phyloP scores from a whole-genome alignment of 53 echinoderm and acorn worm genomes.

The Stichopus horrens region DNA sequence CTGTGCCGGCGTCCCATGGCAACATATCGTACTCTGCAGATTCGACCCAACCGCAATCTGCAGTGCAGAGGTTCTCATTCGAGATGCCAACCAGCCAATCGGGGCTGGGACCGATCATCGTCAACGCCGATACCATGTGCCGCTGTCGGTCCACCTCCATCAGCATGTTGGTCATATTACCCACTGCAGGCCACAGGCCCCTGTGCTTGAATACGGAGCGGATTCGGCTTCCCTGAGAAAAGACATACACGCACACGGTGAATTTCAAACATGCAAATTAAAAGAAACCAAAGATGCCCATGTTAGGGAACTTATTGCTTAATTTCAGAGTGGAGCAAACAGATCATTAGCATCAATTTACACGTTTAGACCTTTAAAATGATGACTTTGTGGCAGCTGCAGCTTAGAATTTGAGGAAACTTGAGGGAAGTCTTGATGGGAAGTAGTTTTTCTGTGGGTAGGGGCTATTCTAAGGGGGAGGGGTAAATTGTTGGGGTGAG shows the following conservation, averaged over 20 bases:
- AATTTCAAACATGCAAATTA: neutral
- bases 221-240: constrained; percentile 71
- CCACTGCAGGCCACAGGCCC: constrained; percentile 87
- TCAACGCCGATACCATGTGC: constrained; percentile 79
- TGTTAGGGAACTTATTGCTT: neutral
- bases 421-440: too few species aligned
- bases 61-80: constrained; percentile 78
- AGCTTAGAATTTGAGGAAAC: too few species aligned
- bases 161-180: constrained; percentile 90
- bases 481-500: too few species aligned
- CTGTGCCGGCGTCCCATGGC: constrained; percentile 98
- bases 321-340: neutral
- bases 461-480: too few species aligned
- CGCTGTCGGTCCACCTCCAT: constrained; percentile 71
- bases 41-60: constrained; percentile 83
- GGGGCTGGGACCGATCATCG: constrained; percentile 98
- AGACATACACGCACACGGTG: neutral
- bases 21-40: constrained; percentile 64
- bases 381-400: too few species aligned
- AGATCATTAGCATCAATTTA: too few species aligned
- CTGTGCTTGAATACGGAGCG: constrained; percentile 84
- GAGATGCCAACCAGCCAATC: constrained; percentile 93
- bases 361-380: too few species aligned
- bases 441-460: too few species aligned
- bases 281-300: neutral